A percentile compares a stretch with the other conserved stretches of the same genome.
Conservation (phyloP, 2,113 vertebrate genomes). For the Atrichornis clamosus region DNA sequence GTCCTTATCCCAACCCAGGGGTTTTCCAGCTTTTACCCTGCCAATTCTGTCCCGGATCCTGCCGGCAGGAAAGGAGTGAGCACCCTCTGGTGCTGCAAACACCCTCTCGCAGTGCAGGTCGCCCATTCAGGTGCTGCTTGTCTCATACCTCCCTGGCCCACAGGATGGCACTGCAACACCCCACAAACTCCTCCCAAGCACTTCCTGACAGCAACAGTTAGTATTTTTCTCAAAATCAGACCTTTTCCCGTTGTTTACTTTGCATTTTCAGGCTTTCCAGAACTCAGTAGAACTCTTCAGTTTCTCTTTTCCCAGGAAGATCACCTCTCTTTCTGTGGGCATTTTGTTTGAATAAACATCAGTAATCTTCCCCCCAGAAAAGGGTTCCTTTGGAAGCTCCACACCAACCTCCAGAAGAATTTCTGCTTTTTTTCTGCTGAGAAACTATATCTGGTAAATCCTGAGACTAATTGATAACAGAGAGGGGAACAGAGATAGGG, state of each 20-base stretch:
- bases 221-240: neutral
- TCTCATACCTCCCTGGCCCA: neutral
- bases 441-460: neutral
- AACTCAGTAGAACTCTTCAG: neutral
- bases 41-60: neutral
- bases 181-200: neutral
- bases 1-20: neutral
- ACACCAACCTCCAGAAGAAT: neutral
- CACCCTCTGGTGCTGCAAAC: neutral
- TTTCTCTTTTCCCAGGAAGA: neutral
- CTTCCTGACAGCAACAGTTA: neutral
- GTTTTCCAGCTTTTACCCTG: neutral
- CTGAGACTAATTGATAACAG: neutral
- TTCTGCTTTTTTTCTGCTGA: neutral
- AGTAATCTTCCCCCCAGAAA: neutral
- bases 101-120: rapidly evolving
- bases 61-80: too few relatives aligned
- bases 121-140: too few relatives aligned
- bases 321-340: neutral
- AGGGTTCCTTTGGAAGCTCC: neutral
- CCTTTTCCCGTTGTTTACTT: neutral
- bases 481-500: neutral
- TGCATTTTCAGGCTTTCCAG: neutral
- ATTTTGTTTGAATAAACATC: neutral
- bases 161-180: slow-evolving; percentile 12